A percentile compares a stretch with the other conserved stretches of the same genome.
These are phyloP conservation scores for Lutraria rhynchaena DNA, from an alignment of 1,140 invertebrate genomes.

Conservation along the genomic window DNA sequence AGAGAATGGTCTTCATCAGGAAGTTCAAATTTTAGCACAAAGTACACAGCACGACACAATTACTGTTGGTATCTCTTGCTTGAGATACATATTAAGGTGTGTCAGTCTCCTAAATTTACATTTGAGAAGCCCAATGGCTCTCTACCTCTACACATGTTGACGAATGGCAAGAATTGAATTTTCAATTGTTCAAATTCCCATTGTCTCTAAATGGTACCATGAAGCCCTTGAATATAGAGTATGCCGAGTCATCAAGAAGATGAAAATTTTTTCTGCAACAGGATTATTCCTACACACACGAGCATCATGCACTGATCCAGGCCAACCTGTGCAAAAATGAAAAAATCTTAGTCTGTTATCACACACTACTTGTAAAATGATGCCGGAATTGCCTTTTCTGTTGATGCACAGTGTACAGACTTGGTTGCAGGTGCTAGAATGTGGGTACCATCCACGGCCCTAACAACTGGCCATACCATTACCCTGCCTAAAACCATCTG, in stretches of 20 bases:
- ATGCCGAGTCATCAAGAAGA: constrained; percentile 33
- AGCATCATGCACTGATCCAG: constrained; percentile 34
- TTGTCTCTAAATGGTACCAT: constrained; percentile 51
- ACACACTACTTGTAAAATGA: constrained; percentile 60
- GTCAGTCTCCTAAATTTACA: constrained; percentile 21
- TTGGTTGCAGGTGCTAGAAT: constrained; percentile 25
- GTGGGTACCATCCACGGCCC: no score
- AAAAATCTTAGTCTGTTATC: constrained; percentile 47
- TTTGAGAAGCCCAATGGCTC: no score
- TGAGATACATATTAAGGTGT: no score
- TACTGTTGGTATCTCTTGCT: no score
- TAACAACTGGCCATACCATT: no score
- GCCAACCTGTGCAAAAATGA: constrained; percentile 45
- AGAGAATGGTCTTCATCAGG: no score
- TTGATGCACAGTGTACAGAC: constrained; percentile 34
- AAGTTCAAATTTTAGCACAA: no score
- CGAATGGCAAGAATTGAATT: constrained; percentile 1
- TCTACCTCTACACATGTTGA: no score
- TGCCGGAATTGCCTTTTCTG: constrained; percentile 35
- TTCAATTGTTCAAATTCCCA: constrained; percentile 33
- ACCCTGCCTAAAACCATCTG: background rate
- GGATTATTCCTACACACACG: constrained; percentile 56
- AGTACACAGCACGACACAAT: no score
- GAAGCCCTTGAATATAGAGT: background rate
- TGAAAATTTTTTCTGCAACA: constrained; percentile 21